Conservation (phyloP, 2,888 invertebrate species). For the Celastrina argiolus region DNA sequence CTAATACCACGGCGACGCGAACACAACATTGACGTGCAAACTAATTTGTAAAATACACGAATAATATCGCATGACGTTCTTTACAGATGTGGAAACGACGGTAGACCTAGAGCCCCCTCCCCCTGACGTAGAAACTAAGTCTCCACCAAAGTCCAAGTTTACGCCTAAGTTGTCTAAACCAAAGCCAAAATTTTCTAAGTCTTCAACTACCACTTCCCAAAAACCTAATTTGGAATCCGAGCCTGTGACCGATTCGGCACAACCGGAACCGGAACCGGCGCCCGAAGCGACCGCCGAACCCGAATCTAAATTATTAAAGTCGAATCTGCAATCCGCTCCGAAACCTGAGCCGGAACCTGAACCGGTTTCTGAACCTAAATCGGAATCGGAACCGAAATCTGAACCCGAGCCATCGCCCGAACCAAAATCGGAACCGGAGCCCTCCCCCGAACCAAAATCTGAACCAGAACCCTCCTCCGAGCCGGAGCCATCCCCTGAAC, state of each 20-base stretch:
- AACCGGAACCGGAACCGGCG: slow-evolving; percentile 59
- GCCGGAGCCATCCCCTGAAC: slow-evolving; percentile 56
- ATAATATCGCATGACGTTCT: slow-evolving; percentile 68
- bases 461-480: slow-evolving; percentile 58
- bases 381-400: slow-evolving; percentile 56
- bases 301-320: slow-evolving; percentile 44
- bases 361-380: slow-evolving; percentile 60
- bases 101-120: slow-evolving; percentile 40
- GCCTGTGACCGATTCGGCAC: slow-evolving; percentile 41
- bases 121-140: slow-evolving; percentile 45
- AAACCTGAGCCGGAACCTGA: slow-evolving; percentile 63
- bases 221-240: slow-evolving; percentile 48
- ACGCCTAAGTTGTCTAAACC: slow-evolving; percentile 50
- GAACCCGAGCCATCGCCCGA: slow-evolving; percentile 43
- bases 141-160: slow-evolving; percentile 48
- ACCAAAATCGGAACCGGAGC: slow-evolving; percentile 56
- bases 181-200: slow-evolving; percentile 53
- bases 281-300: slow-evolving; percentile 50
- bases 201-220: slow-evolving; percentile 46
- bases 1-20: slow-evolving; percentile 37
- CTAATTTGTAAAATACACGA: slow-evolving; percentile 47
- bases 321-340: slow-evolving; percentile 48
- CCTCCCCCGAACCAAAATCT: slow-evolving; percentile 59
- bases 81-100: slow-evolving; percentile 71
- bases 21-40: slow-evolving; percentile 33